phyloP scores from a whole-genome alignment of 2,113 vertebrate genomes.

The Cyrtonyx montezumae region DNA sequence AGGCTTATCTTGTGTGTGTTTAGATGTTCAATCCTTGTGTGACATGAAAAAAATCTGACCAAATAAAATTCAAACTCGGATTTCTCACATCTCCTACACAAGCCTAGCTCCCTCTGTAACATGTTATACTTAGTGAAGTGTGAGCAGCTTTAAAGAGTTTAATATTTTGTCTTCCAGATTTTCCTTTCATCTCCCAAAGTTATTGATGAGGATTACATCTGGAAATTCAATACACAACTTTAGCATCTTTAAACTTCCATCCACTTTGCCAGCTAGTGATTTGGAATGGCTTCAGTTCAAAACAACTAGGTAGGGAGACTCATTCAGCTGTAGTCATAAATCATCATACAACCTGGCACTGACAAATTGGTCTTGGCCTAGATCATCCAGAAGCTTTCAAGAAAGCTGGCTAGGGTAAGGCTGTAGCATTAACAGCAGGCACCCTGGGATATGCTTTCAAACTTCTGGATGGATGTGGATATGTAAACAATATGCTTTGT shows the following conservation, averaged over 20 bases:
- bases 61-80: background rate
- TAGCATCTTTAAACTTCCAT: slow-evolving; percentile 34
- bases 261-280: background rate
- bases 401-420: slow-evolving; percentile 49
- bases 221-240: slow-evolving; percentile 43
- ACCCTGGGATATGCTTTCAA: slow-evolving; percentile 43
- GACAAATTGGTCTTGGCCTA: slow-evolving; percentile 77
- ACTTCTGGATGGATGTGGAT: slow-evolving; percentile 35
- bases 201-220: background rate
- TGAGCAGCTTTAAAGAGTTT: background rate
- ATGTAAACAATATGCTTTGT: slow-evolving; percentile 26
- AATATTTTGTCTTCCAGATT: slow-evolving; percentile 23
- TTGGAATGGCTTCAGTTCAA: slow-evolving; percentile 67
- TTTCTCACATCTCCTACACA: background rate
- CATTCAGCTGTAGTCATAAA: slow-evolving; percentile 67
- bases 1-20: background rate
- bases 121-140: background rate
- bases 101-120: background rate
- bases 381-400: slow-evolving; percentile 59
- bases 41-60: background rate
- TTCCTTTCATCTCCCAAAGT: slow-evolving; percentile 10
- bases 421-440: slow-evolving; percentile 43
- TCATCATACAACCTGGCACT: slow-evolving; percentile 75
- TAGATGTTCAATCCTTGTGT: background rate
- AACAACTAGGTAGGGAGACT: slow-evolving; percentile 49